Percentiles rank a stretch among this genome's conserved stretches.
Evolutionary conservation across 2,113 vertebrate genomes (phyloP).

Genomic region (Anolis sagrei): DNA sequence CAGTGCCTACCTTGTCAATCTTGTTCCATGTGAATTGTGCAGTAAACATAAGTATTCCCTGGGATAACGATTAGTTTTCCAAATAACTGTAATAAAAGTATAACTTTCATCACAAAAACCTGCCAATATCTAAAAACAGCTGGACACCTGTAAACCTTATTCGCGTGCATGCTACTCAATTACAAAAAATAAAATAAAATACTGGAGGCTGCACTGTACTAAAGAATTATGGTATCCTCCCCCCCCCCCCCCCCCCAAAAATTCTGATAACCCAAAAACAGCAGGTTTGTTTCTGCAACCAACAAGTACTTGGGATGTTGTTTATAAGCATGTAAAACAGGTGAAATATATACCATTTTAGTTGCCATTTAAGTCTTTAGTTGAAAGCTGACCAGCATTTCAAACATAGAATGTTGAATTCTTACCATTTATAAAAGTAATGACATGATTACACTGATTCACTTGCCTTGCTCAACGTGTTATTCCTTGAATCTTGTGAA

Average conservation of each 20-base stretch:
- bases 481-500: not conserved
- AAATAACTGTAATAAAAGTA: not conserved
- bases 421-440: not conserved
- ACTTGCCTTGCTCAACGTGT: slow-evolving; percentile 28
- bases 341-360: slow-evolving; percentile 62
- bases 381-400: slow-evolving; percentile 39
- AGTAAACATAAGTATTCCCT: not conserved
- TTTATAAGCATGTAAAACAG: slow-evolving; percentile 70
- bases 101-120: not conserved
- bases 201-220: slow-evolving; percentile 67
- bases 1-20: too few species aligned
- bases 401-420: slow-evolving; percentile 28
- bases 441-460: not conserved
- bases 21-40: too few species aligned
- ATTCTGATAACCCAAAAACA: slow-evolving; percentile 71
- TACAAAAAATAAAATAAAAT: slow-evolving; percentile 68
- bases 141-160: slow-evolving; percentile 28
- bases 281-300: slow-evolving; percentile 72
- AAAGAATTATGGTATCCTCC: slow-evolving; percentile 62
- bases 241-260: slow-evolving; percentile 36
- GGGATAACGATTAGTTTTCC: not conserved
- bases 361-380: slow-evolving; percentile 51
- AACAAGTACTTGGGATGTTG: slow-evolving; percentile 70
- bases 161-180: not conserved
- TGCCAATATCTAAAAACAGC: slow-evolving; percentile 23